These are phyloP conservation scores for Melolontha melolontha DNA, from an alignment of 2,888 invertebrate species.

Conservation along the genomic window DNA sequence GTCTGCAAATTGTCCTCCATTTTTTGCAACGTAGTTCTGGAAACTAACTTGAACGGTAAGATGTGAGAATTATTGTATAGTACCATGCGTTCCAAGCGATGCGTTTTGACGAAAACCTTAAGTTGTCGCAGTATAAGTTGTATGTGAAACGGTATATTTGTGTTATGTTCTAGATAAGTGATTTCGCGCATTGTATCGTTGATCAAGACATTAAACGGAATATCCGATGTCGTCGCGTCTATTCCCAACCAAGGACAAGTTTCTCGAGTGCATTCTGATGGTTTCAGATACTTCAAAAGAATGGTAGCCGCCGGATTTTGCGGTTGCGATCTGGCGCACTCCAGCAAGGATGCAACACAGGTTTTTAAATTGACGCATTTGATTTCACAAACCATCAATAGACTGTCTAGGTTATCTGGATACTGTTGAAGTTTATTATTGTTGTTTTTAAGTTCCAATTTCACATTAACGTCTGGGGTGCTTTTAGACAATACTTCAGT, in stretches of 20 bases:
- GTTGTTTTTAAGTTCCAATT: neutral
- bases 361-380: neutral
- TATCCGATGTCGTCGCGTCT: constrained; percentile 73
- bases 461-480: neutral
- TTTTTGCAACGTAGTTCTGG: too few relatives aligned
- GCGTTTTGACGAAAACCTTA: too few relatives aligned
- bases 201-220: neutral
- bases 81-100: too few relatives aligned
- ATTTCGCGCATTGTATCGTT: too few relatives aligned
- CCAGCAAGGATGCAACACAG: neutral
- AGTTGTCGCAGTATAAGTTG: too few relatives aligned
- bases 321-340: neutral
- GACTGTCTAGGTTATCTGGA: neutral
- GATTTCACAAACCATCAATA: neutral
- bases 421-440: neutral
- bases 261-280: constrained; percentile 52
- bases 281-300: neutral
- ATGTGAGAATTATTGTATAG: too few relatives aligned
- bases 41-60: too few relatives aligned
- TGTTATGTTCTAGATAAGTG: neutral
- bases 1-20: too few relatives aligned
- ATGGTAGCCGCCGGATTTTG: neutral
- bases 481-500: neutral
- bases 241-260: constrained; percentile 83
- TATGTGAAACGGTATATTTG: too few relatives aligned